Base-by-base conservation (phyloP, 2,888 invertebrate genomes). In the Pristionchus japonicus region DNA sequence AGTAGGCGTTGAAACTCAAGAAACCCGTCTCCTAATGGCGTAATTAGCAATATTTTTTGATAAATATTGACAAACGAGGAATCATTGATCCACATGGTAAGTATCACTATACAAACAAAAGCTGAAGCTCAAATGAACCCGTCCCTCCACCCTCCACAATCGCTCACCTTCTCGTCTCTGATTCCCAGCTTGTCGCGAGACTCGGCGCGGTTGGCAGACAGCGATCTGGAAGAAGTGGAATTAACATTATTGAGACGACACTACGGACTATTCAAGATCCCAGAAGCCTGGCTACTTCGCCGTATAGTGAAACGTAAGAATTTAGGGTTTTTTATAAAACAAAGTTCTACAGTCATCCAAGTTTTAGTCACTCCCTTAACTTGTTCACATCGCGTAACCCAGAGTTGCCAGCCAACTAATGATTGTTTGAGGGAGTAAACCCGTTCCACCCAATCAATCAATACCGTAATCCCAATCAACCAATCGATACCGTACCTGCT, bases 151-250 rank as follows among this genome's bases (percentile, higher is more conserved):
- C n/a, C 77, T n/a, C 77, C 15, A 7, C 37, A n/a, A 27, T 31
- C 80, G 0, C 83, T 20, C 47, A 92, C 93, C 92, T 90, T 91
- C 86, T 89, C 89, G 87, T 94, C 93, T 67, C 92, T 91, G 57
- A 94, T 89, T 31, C 91, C 93, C 67, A 90, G 83, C 61, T 91
- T 92, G 88, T 94, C 92, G 52, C 93, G 90, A 57, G 94, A 93
- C 43, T 91, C 90, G 40, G 93, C 89, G 34, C 91, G 90, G 43
- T 90, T 91, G n/a, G 93, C 92, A 43, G 90, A 89, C 89, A 93
- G 47, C 9, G 77, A 80, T 87, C 87, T 86, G 34, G 0, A 86
- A 86, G 17, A 2, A 49, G 23, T 49, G 2, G 49, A 17, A 52
- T 52, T 52, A 17, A 2, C 23, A 17, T 52, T 20, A 52, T 52